Base-by-base conservation (phyloP, 2,888 invertebrate species). In the Escarpia spicata region DNA sequence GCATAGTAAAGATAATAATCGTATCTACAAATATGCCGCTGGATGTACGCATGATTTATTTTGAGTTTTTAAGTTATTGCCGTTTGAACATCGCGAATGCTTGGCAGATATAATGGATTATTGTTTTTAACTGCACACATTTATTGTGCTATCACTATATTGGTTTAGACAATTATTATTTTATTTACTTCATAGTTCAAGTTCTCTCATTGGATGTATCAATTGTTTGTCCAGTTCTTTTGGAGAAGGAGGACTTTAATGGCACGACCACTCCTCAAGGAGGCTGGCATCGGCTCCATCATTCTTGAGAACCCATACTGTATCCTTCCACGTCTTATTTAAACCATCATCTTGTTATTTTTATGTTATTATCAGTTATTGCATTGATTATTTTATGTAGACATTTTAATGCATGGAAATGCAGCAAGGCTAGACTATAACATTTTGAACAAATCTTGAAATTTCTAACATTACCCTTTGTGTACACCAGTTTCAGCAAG, bases 241-340 rank as follows among this genome's bases (percentile, higher is more conserved):
- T 99, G 99, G 98, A 97, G 99, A 95, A 97, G 99, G 95, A 97
- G 99, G 95, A 98, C 98, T 95, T 97, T 99, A 91, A 98, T 99
- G 97, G 99, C 98, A 10, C 98, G 98, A 95, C 99, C 99, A 3
- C 96, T 99, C 93, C 96, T 99, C 8, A 98, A 98, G 96, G 98
- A 99, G 96, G 97, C 97, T 44, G 98, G 98, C 90, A 98, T 99
- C 95, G 99, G 98, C 92, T 98, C 99, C 2, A 98, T 99, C 92
- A 97, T 99, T 93, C 97, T 99, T 94, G 99, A 99, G 97, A 99
- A 99, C 97, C 99, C 99, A 15, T 99, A 95, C 93, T 96, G 95
- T 96, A 96, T 96, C 96, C 95, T 96, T 95, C 90, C 15, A 15
- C 43, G 44, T 3, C 31, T 26, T 2, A 26, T 26, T 75, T 26